Evolutionary conservation across 1,140 invertebrate genomes (phyloP).

Genomic region (Pachypeltis micranthus): DNA sequence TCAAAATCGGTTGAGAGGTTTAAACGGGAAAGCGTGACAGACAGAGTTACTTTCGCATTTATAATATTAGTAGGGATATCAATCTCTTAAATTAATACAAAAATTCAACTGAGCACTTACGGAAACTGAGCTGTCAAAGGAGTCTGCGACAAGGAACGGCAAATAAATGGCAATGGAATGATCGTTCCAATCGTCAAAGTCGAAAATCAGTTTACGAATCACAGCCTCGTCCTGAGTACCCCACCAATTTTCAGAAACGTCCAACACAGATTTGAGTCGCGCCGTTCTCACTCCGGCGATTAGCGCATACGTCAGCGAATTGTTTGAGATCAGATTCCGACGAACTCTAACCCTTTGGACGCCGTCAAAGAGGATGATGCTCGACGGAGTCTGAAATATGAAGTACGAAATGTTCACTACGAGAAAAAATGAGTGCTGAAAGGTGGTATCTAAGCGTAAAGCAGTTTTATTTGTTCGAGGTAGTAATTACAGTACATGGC

Average conservation of each 20-base stretch:
- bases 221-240: conserved; percentile 55
- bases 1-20: no score
- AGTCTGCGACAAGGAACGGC: conserved; percentile 70
- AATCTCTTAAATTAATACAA: neutral
- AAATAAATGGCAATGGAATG: conserved; percentile 82
- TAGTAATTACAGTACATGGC: no score
- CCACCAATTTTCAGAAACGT: conserved; percentile 95
- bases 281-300: conserved; percentile 84
- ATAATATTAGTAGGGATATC: no score
- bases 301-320: conserved; percentile 80
- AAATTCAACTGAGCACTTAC: conserved; percentile 24
- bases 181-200: conserved; percentile 99
- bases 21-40: no score
- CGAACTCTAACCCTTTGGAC: conserved; percentile 87
- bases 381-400: conserved; percentile 48
- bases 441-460: no score
- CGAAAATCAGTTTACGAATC: conserved; percentile 84
- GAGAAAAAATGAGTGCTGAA: conserved; percentile 19
- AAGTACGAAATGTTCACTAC: conserved; percentile 35
- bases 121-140: conserved; percentile 63
- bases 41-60: no score
- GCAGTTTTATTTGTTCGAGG: no score
- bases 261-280: conserved; percentile 71
- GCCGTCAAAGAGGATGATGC: conserved; percentile 82
- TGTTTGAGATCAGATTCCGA: conserved; percentile 81